Evolutionary conservation across 2,888 invertebrate species (phyloP).

Genomic region (Drosophila differens): DNA sequence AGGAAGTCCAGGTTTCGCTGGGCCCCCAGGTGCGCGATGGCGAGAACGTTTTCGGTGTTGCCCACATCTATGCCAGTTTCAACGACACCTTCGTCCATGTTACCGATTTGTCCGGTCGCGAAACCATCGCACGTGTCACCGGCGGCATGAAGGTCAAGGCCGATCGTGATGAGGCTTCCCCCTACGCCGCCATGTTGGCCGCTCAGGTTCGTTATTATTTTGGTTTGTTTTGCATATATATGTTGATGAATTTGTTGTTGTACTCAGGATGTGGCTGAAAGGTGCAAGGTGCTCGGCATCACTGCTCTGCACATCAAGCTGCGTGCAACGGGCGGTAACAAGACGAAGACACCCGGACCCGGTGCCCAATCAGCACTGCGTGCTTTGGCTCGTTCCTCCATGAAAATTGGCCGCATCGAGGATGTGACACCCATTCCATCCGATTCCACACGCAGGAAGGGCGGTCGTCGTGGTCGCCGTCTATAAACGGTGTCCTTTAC

Average conservation of each 20-base stretch:
- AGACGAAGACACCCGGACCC: constrained; percentile 99
- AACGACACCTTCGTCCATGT: constrained; percentile 99
- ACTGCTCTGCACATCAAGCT: constrained; percentile 99
- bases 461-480: constrained; percentile 99
- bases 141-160: constrained; percentile 99
- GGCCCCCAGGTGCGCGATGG: constrained; percentile 99
- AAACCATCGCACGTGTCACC: constrained; percentile 97
- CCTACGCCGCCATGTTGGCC: constrained; percentile 99
- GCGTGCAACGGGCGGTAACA: constrained; percentile 99
- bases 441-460: constrained; percentile 99
- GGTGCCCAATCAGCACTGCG: constrained; percentile 99
- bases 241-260: neutral
- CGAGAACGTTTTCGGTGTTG: constrained; percentile 99
- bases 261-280: constrained; percentile 98
- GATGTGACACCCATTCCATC: constrained; percentile 99
- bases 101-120: constrained; percentile 98
- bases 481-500: constrained; percentile 88
- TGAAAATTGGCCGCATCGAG: constrained; percentile 99
- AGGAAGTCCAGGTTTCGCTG: constrained; percentile 97
- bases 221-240: neutral
- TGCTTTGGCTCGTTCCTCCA: constrained; percentile 98
- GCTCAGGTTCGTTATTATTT: constrained; percentile 90
- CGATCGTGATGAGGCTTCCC: constrained; percentile 99
- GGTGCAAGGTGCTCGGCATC: constrained; percentile 98
- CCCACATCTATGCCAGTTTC: constrained; percentile 99